Evolutionary conservation across 2,888 invertebrate genomes (phyloP).

Genomic region (Sphaerophoria taeniata): DNA sequence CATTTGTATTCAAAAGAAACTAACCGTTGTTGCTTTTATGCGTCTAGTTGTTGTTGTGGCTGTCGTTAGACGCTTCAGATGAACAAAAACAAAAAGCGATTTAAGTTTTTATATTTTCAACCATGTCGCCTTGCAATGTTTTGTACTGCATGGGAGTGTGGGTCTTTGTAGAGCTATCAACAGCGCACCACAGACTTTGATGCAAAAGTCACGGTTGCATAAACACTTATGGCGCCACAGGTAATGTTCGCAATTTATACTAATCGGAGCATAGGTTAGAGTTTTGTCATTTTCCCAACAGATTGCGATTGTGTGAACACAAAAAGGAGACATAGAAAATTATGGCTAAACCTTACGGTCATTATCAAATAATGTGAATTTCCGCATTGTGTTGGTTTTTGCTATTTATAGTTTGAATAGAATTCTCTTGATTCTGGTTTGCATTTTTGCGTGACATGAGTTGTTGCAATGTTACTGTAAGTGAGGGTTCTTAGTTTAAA

Average conservation of each 20-base stretch:
- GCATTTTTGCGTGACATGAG: slow-evolving; percentile 2
- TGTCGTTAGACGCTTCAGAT: slow-evolving; percentile 7
- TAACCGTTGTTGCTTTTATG: not conserved
- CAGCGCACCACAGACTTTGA: slow-evolving; percentile 15
- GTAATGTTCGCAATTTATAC: not conserved
- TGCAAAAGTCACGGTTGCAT: slow-evolving; percentile 50
- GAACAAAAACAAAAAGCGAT: slow-evolving; percentile 11
- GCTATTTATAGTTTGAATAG: not conserved
- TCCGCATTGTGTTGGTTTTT: slow-evolving; percentile 24
- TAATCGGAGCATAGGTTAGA: not conserved
- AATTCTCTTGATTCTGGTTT: slow-evolving; percentile 3
- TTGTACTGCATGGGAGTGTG: slow-evolving; percentile 4
- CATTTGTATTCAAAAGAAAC: slow-evolving; percentile 47
- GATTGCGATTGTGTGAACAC: not conserved
- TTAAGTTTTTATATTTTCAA: slow-evolving; percentile 1
- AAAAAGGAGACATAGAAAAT: not conserved
- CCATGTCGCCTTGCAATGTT: not conserved
- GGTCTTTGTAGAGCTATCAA: slow-evolving; percentile 1
- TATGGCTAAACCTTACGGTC: not conserved
- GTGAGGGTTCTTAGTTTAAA: too few species aligned
- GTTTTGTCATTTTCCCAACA: slow-evolving; percentile 6
- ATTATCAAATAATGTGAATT: slow-evolving; percentile 38
- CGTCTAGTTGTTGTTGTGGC: not conserved
- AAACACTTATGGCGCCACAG: slow-evolving; percentile 42
- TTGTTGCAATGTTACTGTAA: too few species aligned